Evolutionary conservation across 2,888 invertebrate genomes (phyloP).

Genomic region (Neelides folsomi): DNA sequence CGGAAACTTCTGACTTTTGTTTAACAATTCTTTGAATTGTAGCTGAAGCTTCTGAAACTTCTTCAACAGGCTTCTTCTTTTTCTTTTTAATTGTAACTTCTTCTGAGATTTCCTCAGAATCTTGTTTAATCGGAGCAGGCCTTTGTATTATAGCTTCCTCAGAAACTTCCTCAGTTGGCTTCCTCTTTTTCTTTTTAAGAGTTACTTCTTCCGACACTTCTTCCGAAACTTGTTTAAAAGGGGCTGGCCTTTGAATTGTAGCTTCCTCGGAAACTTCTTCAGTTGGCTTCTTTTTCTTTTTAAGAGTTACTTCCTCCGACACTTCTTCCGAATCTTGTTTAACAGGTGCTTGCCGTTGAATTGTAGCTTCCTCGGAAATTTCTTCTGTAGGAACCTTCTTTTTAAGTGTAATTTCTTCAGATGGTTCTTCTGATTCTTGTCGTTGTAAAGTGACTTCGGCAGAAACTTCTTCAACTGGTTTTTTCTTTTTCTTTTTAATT

Average conservation of each 20-base stretch:
- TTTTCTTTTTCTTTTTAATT: conserved; percentile 29
- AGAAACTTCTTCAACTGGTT: conserved; percentile 7
- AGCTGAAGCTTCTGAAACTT: conserved; percentile 15
- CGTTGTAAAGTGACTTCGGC: conserved; percentile 10
- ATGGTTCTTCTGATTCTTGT: conserved; percentile 7
- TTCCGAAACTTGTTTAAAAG: conserved; percentile 7
- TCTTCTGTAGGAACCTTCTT: conserved; percentile 30
- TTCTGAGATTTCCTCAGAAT: conserved; percentile 38
- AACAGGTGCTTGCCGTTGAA: conserved; percentile 25
- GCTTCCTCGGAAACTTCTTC: background rate
- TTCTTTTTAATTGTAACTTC: conserved; percentile 38
- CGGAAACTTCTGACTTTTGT: conserved; percentile 21
- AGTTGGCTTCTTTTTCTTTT: conserved; percentile 28
- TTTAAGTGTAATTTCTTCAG: conserved; percentile 32
- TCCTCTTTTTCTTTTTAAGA: conserved; percentile 11
- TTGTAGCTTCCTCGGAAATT: conserved; percentile 31
- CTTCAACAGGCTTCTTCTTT: conserved; percentile 33
- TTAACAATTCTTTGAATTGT: conserved; percentile 12
- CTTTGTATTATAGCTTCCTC: conserved; percentile 16
- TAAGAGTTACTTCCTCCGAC: conserved; percentile 6
- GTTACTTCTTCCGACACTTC: conserved; percentile 21
- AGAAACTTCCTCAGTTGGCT: conserved; percentile 27
- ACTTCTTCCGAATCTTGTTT: conserved; percentile 13
- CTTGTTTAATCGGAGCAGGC: conserved; percentile 40
- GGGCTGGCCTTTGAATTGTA: background rate